Evolutionary conservation across 2,888 invertebrate genomes (phyloP), one percentile per base, ranked within the genome.

Genomic region (Thymelicus sylvestris): DNA sequence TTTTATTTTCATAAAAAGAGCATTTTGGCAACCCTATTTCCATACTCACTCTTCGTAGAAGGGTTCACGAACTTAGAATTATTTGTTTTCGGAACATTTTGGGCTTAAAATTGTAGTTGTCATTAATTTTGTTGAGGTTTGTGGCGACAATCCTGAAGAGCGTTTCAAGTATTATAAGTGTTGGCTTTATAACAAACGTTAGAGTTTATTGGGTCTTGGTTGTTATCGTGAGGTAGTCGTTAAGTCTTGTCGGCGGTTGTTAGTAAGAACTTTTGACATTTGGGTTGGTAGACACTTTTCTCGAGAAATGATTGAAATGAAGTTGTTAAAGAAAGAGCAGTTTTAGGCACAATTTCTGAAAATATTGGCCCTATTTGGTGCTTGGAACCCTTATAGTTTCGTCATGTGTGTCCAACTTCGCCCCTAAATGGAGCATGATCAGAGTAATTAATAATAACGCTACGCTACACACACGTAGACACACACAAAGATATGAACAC

Each of bases 61-160:
- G 47, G 63, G 68, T 65, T 41, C 64, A 52, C 44, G 52, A 68
- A 68, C 52, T 68, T 68, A 55, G 62, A 57, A 68, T 65, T 65
- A 65, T 68, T 68, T 68, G 63, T 68, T 63, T 68, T 68, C 38
- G 15, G 44, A 19, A 57, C 64, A 50, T 41, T 62, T 44, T 24
- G 62, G 55, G 62, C 38, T 57, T 47, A 47, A 62, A 55, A 52
- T 47, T 57, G 62, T 63, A 44, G 62, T 63, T 62, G 52, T 62
- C 55, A 63, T 68, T 63, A 68, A 68, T 63, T 68, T 63, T 47
- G 47, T 65, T 65, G 55, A 19, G 55, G 63, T 68, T 68, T 68
- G 15, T 44, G 52, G 12, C n/a, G 61, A 68, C 67, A 68, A 68
- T 68, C 47, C 52, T 55, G 55, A 44, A 15, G 24, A 38, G 8